Percentiles rank a stretch among this genome's conserved stretches.
phyloP scores from a whole-genome alignment of 1,140 invertebrate genomes.

The Sycophaga agraensis region DNA sequence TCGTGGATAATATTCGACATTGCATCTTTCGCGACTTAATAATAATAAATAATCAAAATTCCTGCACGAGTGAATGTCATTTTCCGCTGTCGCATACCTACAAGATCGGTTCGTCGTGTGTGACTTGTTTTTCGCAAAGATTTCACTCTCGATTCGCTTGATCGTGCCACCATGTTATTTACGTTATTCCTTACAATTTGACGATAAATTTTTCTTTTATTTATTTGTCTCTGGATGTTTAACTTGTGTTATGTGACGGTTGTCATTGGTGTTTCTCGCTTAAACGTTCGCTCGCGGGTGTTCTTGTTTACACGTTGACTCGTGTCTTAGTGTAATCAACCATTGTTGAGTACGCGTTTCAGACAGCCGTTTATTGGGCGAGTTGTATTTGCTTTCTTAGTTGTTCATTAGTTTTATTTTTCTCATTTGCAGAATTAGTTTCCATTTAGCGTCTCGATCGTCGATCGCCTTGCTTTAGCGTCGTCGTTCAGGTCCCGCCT shows the following conservation, averaged over 20 bases:
- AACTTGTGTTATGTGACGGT: background rate
- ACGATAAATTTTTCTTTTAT: conserved; percentile 10
- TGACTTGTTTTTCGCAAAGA: background rate
- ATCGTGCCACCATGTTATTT: background rate
- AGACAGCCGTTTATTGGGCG: background rate
- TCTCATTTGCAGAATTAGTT: conserved; percentile 21
- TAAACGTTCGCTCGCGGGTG: background rate
- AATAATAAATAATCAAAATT: conserved; percentile 22
- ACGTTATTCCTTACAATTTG: background rate
- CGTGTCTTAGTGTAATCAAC: background rate
- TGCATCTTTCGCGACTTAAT: background rate
- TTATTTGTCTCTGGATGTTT: conserved; percentile 1
- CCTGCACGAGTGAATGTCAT: background rate
- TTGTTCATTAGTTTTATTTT: conserved; percentile 1
- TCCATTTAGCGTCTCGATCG: conserved; percentile 25
- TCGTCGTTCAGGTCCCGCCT: conserved; percentile 47
- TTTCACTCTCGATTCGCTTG: background rate
- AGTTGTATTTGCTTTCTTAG: conserved; percentile 6
- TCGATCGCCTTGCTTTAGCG: conserved; percentile 14
- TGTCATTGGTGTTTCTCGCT: background rate
- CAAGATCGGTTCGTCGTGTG: background rate
- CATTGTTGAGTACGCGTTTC: background rate
- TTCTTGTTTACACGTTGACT: too few species aligned
- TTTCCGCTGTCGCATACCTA: background rate
- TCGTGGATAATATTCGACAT: background rate